Evolutionary conservation across 2,888 invertebrate species (phyloP).

Genomic region (Shargacucullia verbasci): DNA sequence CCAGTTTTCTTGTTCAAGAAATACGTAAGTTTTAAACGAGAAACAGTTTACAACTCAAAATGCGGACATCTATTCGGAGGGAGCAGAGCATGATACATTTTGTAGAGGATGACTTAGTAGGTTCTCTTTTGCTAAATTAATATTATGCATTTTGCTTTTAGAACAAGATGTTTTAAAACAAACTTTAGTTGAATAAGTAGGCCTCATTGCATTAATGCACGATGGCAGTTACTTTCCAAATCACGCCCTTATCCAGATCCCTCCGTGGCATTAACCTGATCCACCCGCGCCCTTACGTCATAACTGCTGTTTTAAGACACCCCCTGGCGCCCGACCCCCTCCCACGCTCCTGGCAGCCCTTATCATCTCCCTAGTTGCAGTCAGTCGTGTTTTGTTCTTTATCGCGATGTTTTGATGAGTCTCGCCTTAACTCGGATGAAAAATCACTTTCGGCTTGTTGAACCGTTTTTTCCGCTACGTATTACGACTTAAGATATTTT

Average conservation of each 20-base stretch:
- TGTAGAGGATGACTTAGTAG: conserved; percentile 39
- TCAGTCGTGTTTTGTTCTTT: conserved; percentile 49
- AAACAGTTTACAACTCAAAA: conserved; percentile 26
- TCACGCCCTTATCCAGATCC: conserved; percentile 18
- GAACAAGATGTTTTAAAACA: conserved; percentile 10
- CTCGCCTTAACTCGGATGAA: conserved; percentile 52
- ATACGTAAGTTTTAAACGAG: conserved; percentile 18
- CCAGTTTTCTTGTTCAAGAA: conserved; percentile 24
- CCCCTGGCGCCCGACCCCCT: conserved; percentile 2
- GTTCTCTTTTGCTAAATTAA: conserved; percentile 39
- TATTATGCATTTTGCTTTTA: conserved; percentile 14
- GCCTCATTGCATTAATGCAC: conserved; percentile 34
- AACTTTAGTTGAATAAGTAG: conserved; percentile 8
- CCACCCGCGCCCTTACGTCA: conserved; percentile 26
- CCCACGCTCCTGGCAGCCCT: conserved; percentile 20
- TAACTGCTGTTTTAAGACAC: conserved; percentile 20
- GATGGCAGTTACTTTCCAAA: conserved; percentile 31
- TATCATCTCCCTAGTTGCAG: conserved; percentile 41
- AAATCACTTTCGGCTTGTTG: conserved; percentile 54
- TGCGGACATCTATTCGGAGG: conserved; percentile 16
- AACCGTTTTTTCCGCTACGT: conserved; percentile 46
- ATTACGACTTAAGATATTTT: conserved; percentile 33
- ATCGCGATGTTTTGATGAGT: conserved; percentile 49
- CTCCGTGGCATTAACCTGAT: conserved; percentile 20
- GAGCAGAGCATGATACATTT: conserved; percentile 20